Evolutionary conservation across 2,113 vertebrate species (phyloP).

Genomic region (Haemorhous mexicanus): DNA sequence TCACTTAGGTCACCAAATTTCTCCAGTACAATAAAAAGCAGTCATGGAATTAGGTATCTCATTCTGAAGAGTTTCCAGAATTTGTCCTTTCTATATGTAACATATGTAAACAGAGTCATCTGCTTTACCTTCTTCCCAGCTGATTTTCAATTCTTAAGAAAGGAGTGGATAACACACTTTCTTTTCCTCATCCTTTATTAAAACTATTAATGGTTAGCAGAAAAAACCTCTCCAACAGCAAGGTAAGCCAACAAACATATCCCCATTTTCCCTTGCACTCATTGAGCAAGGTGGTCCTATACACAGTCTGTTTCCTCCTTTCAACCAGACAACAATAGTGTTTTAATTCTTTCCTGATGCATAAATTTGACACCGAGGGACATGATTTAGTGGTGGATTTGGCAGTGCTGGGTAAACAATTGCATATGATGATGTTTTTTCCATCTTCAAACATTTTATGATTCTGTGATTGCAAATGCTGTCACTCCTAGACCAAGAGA

Average conservation of each 20-base stretch:
- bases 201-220: neutral
- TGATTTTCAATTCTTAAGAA: neutral
- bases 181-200: neutral
- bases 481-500: neutral
- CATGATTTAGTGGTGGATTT: neutral
- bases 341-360: neutral
- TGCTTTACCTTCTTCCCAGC: neutral
- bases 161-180: neutral
- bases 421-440: neutral
- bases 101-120: neutral
- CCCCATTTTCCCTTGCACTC: neutral
- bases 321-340: neutral
- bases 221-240: neutral
- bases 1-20: neutral
- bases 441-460: neutral
- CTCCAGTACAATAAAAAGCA: neutral
- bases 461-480: neutral
- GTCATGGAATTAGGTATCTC: neutral
- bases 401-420: accelerated
- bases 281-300: neutral
- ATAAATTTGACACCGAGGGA: neutral
- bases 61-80: neutral
- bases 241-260: neutral
- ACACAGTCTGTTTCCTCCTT: neutral
- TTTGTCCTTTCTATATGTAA: neutral